phyloP scores from a whole-genome alignment of 2,888 invertebrate species.

The Leptothorax acervorum region DNA sequence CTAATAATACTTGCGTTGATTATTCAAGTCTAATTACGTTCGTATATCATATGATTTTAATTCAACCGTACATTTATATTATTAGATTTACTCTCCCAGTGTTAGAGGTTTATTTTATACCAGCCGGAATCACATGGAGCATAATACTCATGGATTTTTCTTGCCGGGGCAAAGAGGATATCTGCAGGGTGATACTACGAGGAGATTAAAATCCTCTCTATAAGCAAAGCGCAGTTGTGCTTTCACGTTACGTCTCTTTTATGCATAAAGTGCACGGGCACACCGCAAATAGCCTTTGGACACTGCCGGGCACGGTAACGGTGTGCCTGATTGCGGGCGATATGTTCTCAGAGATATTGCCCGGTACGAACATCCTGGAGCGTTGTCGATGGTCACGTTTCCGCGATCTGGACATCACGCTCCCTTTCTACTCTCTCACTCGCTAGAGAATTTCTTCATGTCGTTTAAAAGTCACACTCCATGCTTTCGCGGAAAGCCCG shows the following conservation, averaged over 20 bases:
- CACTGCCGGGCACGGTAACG: slow-evolving; percentile 72
- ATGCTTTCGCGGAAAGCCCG: slow-evolving; percentile 49
- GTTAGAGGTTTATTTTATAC: slow-evolving; percentile 14
- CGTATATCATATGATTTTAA: neutral
- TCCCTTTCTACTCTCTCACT: slow-evolving; percentile 71
- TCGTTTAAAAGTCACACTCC: slow-evolving; percentile 27
- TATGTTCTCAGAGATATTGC: slow-evolving; percentile 73
- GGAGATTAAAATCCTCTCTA: slow-evolving; percentile 56
- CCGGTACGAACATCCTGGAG: slow-evolving; percentile 72
- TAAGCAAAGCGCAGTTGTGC: slow-evolving; percentile 57
- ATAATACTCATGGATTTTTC: slow-evolving; percentile 27
- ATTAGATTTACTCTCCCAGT: slow-evolving; percentile 12
- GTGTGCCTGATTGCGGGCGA: slow-evolving; percentile 75
- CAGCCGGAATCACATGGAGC: neutral
- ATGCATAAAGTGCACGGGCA: slow-evolving; percentile 70
- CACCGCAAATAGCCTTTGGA: slow-evolving; percentile 75
- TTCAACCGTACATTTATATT: neutral
- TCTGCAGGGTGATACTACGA: slow-evolving; percentile 56
- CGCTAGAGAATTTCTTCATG: slow-evolving; percentile 55
- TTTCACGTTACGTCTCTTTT: slow-evolving; percentile 74
- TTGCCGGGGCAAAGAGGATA: slow-evolving; percentile 30
- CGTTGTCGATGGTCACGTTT: slow-evolving; percentile 76
- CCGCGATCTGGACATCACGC: slow-evolving; percentile 75
- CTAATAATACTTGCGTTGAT: neutral
- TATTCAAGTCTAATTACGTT: neutral